Evolutionary conservation across 2,888 invertebrate species (phyloP), one percentile per base, ranked within the genome.

Genomic region (Allygus modestus): DNA sequence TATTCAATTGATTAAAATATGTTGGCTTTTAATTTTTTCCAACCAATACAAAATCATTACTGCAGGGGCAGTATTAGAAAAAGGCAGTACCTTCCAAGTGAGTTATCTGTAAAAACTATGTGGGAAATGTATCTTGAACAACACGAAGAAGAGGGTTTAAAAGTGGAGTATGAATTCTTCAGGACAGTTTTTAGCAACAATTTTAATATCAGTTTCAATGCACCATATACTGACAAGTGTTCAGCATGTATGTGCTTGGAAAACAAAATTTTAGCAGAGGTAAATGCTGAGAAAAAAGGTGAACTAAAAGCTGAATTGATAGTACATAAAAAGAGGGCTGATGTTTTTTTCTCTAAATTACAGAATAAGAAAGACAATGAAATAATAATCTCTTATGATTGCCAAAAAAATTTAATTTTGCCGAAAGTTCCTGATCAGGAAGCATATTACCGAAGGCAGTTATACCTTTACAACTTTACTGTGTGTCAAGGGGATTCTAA

Each of bases 391-490:
- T 33, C 33, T 31, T 71, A 71, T 28, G 51, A 51, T 51, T 51
- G 51, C 58, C 54, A 28, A 15, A 51, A 12, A 51, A 51, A 51
- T 51, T 51, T 51, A 15, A 15, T 51, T 58, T 33, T 83, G n/a
- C 89, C 89, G 82, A 87, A n/a, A n/a, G n/a, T n/a, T n/a, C n/a
- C n/a, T n/a, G n/a, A n/a, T n/a, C n/a, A n/a, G n/a, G n/a, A n/a
- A 9, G 86, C 88, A 0, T 90, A 90, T 81, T 90, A 89, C 86
- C 86, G 87, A 37, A 86, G 89, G 12, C 89, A 90, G 84, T 73
- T 90, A 7, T 89, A 89, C 84, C 81, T 86, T 23, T 89, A 89
- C 82, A 90, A 90, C 86, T 89, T 89, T 31, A 89, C 89, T 12
- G 86, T 89, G 26, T 89, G 89, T 77, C 84, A 87, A 75, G 89